phyloP scores from a whole-genome alignment of 1,140 invertebrate species.

The Caenorhabditis remanei region DNA sequence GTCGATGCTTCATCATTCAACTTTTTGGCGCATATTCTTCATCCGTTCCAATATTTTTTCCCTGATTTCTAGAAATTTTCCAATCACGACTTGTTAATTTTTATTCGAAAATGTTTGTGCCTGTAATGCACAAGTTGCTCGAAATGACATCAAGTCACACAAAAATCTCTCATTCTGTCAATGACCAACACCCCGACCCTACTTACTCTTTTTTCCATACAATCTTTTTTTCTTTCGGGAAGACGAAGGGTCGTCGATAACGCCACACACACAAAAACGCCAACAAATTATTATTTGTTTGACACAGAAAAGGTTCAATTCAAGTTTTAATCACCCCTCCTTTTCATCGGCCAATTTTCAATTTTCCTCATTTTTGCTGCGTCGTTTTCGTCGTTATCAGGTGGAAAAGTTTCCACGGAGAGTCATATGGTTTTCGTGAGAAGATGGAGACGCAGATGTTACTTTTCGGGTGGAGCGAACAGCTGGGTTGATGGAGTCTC shows the following conservation, averaged over 20 bases:
- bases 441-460: background rate
- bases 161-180: background rate
- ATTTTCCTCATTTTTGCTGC: slow-evolving; percentile 38
- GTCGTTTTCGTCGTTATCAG: background rate
- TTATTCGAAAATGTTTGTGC: slow-evolving; percentile 21
- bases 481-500: background rate
- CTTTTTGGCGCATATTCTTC: too few relatives aligned
- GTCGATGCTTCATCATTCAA: background rate
- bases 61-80: background rate
- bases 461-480: background rate
- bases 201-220: background rate
- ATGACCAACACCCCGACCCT: slow-evolving; percentile 7
- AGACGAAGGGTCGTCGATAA: background rate
- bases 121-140: slow-evolving; percentile 35
- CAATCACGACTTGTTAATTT: background rate
- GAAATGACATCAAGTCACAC: slow-evolving; percentile 50
- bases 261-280: background rate
- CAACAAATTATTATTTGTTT: slow-evolving; percentile 56
- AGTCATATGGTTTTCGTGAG: slow-evolving; percentile 38
- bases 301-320: slow-evolving; percentile 43
- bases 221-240: background rate
- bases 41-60: background rate
- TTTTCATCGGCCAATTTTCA: too few relatives aligned
- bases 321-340: slow-evolving; percentile 34
- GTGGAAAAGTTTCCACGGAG: background rate